These are phyloP conservation scores for Enhydra lutris DNA, from an alignment of 2,113 vertebrate species.

Conservation along the genomic window DNA sequence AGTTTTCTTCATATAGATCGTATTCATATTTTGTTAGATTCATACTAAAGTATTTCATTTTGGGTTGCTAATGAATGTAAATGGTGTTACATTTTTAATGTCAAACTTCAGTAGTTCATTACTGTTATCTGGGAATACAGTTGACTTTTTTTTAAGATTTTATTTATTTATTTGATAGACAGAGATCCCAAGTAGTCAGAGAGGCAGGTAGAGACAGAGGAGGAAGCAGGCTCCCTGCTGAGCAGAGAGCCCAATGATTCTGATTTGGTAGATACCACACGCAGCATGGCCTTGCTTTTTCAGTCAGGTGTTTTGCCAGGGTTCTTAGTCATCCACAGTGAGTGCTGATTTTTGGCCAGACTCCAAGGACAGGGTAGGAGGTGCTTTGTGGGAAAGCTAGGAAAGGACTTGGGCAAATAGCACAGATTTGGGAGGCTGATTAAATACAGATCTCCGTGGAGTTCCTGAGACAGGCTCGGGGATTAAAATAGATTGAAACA, in stretches of 20 bases:
- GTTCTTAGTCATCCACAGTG: neutral
- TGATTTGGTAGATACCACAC: neutral
- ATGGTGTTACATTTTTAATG: neutral
- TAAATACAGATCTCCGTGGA: constrained; percentile 29
- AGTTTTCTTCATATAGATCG: neutral
- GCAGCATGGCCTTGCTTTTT: neutral
- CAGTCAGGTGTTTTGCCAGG: constrained; percentile 19
- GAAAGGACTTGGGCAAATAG: constrained; percentile 18
- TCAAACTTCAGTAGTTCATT: neutral
- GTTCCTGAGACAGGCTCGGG: neutral
- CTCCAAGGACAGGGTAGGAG: neutral
- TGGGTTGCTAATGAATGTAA: neutral
- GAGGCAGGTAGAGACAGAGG: too few relatives aligned
- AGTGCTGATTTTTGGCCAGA: neutral
- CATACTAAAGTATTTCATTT: neutral
- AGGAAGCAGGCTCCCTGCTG: too few relatives aligned
- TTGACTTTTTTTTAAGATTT: neutral
- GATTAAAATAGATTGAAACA: constrained; percentile 49
- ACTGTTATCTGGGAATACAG: neutral
- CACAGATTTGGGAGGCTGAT: neutral
- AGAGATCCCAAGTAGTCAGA: too few relatives aligned
- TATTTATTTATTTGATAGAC: too few relatives aligned
- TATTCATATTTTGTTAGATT: neutral
- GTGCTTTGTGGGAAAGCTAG: neutral
- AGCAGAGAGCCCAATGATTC: too few relatives aligned